Evolutionary conservation across 2,888 invertebrate genomes (phyloP), one percentile per base, ranked within the genome.

Genomic region (Polyploca ridens): DNA sequence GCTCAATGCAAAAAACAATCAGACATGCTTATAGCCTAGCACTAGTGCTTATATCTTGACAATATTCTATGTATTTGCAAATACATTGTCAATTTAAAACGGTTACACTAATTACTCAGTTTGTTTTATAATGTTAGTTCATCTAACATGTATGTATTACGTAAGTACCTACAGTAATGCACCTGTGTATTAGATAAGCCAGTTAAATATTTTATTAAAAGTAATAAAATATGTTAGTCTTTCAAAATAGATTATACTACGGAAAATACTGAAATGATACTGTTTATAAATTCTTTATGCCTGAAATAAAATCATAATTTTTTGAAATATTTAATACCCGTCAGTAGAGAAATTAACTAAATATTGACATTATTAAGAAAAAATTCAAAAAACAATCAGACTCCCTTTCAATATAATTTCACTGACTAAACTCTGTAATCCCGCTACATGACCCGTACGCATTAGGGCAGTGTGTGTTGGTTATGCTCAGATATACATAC

Each of bases 381-480:
- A 87, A 88, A 87, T 90, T 82, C 79, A 84, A 88, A 87, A 93
- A 93, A 88, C 90, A 79, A 89, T 85, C 92, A 93, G 91, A 94
- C 85, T 94, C 94, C 92, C 94, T 94, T 94, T 94, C 94, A 88
- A 90, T 93, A 88, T 92, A 90, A 93, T 94, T 94, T 94, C 94
- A 93, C 94, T 93, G 90, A 82, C 92, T 93, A 92, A 93, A 93
- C 93, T 91, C 86, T 82, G 90, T 87, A 82, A 89, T 94, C 93
- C 94, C 94, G 94, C 94, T 94, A 94, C 81, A 89, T 91, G 94
- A 94, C 94, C 93, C 93, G 88, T 88, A 93, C 93, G 91, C 93
- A 93, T 93, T 93, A 92, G 93, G 93, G 92, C 93, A 93, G 91
- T 93, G 93, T 93, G 93, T 93, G 93, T 90, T 86, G 86, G 85